A percentile compares a stretch with the other conserved stretches of the same genome.
These are phyloP conservation scores for Apodemia duryi DNA, from an alignment of 2,888 invertebrate genomes.

Conservation along the genomic window DNA sequence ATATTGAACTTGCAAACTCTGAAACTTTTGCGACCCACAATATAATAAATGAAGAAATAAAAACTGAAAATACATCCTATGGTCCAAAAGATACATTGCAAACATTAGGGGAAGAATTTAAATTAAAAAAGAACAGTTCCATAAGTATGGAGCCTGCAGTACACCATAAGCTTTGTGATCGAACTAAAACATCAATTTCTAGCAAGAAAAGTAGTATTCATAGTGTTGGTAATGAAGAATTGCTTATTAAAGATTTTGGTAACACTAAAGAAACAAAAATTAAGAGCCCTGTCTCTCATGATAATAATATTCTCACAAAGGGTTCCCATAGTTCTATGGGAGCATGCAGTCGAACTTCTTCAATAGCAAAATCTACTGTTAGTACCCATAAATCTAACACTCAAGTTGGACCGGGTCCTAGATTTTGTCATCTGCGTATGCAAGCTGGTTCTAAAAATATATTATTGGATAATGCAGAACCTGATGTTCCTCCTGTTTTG, in stretches of 20 bases:
- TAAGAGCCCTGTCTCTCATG: slow-evolving; percentile 44
- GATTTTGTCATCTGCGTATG: slow-evolving; percentile 87
- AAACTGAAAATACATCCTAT: slow-evolving; percentile 42
- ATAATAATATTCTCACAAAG: slow-evolving; percentile 50
- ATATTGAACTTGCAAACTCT: slow-evolving; percentile 32
- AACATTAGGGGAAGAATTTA: slow-evolving; percentile 46
- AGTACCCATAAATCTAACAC: slow-evolving; percentile 72
- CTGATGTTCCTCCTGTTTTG: slow-evolving; percentile 84
- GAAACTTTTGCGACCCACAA: slow-evolving; percentile 42
- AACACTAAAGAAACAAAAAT: slow-evolving; percentile 48
- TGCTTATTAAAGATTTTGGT: slow-evolving; percentile 49
- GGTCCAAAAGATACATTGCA: slow-evolving; percentile 39
- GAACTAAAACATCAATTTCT: slow-evolving; percentile 63
- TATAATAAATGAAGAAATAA: slow-evolving; percentile 39
- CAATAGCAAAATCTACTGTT: slow-evolving; percentile 70
- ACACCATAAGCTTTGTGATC: slow-evolving; percentile 81
- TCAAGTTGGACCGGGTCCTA: slow-evolving; percentile 81
- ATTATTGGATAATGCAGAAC: slow-evolving; percentile 87
- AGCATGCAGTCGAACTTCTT: slow-evolving; percentile 68
- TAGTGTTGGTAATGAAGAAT: slow-evolving; percentile 56
- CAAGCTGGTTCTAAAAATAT: slow-evolving; percentile 90
- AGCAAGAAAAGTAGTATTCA: slow-evolving; percentile 66
- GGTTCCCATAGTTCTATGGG: slow-evolving; percentile 71
- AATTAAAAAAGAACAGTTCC: slow-evolving; percentile 42
- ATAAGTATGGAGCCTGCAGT: slow-evolving; percentile 67